Percentiles rank a stretch among this genome's conserved stretches.
Evolutionary conservation across 1,140 invertebrate species (phyloP).

Genomic region (Cataglyphis hispanica): DNA sequence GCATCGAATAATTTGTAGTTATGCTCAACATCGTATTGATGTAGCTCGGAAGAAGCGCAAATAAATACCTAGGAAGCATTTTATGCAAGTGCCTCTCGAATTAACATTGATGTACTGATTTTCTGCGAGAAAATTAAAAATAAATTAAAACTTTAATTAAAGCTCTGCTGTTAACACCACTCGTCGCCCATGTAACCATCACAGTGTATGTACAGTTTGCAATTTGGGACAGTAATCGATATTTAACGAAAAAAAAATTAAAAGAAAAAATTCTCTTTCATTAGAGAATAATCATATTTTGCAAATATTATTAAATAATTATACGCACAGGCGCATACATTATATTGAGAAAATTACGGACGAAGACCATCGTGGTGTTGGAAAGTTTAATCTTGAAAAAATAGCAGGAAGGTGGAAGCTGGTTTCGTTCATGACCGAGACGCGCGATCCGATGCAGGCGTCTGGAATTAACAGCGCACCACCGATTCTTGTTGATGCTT

Average conservation of each 20-base stretch:
- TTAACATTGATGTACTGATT: background rate
- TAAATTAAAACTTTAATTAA: slow-evolving; percentile 57
- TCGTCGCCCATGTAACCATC: background rate
- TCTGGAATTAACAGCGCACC: slow-evolving; percentile 27
- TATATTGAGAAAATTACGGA: background rate
- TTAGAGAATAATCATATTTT: slow-evolving; percentile 2
- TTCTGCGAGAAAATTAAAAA: slow-evolving; percentile 45
- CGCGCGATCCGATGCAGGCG: slow-evolving; percentile 20
- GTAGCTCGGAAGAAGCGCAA: slow-evolving; percentile 17
- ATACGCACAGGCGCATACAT: background rate
- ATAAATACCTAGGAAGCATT: slow-evolving; percentile 39
- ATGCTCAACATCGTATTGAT: background rate
- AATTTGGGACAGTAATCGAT: background rate
- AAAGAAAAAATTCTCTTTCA: background rate
- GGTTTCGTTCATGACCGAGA: background rate
- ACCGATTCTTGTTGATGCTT: slow-evolving; percentile 30
- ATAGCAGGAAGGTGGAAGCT: background rate
- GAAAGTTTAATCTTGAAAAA: slow-evolving; percentile 21
- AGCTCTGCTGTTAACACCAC: slow-evolving; percentile 14
- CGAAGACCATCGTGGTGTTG: background rate
- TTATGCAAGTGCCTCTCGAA: slow-evolving; percentile 2
- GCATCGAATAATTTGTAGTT: slow-evolving; percentile 23
- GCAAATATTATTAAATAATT: background rate
- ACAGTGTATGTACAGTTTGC: background rate
- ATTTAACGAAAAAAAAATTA: background rate